Conservation (phyloP, 2,797 vertebrate genomes). For the Hoplostethus mediterraneus region DNA sequence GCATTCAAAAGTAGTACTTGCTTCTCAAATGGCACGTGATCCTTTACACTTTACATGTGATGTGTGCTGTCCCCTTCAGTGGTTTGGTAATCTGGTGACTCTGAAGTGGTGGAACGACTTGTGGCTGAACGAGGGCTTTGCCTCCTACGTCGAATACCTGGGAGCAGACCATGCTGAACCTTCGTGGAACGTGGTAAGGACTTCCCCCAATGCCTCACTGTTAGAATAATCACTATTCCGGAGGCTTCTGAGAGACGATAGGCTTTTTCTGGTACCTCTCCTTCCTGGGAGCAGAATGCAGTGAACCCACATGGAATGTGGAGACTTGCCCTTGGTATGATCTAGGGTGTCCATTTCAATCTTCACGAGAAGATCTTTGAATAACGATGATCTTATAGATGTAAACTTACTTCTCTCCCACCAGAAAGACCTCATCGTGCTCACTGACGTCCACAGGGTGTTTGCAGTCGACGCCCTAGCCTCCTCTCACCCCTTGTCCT, state of each 20-base stretch:
- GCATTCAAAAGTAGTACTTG: too few species aligned
- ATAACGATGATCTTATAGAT: background rate
- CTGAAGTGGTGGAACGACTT: constrained; percentile 96
- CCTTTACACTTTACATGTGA: background rate
- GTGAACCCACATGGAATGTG: too few species aligned
- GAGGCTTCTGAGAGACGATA: background rate
- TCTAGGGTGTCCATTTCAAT: background rate
- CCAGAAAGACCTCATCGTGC: constrained; percentile 81
- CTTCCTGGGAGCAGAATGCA: too few species aligned
- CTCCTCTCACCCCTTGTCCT: constrained; percentile 64
- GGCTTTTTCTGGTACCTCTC: too few species aligned
- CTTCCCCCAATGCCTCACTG: background rate
- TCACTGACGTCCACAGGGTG: constrained; percentile 72
- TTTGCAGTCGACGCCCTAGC: constrained; percentile 61
- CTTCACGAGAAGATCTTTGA: background rate
- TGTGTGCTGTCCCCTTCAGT: constrained; percentile 76
- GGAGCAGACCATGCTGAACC: constrained; percentile 85
- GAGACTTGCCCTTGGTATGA: background rate
- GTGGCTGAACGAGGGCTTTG: constrained; percentile 98
- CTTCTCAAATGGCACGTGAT: too few species aligned
- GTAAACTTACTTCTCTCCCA: background rate
- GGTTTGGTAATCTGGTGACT: constrained; percentile 97
- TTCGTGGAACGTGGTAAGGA: constrained; percentile 87
- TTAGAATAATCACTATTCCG: too few species aligned
- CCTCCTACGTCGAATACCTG: constrained; percentile 93